Evolutionary conservation across 2,113 vertebrate genomes (phyloP).

Genomic region (Otolemur garnettii): DNA sequence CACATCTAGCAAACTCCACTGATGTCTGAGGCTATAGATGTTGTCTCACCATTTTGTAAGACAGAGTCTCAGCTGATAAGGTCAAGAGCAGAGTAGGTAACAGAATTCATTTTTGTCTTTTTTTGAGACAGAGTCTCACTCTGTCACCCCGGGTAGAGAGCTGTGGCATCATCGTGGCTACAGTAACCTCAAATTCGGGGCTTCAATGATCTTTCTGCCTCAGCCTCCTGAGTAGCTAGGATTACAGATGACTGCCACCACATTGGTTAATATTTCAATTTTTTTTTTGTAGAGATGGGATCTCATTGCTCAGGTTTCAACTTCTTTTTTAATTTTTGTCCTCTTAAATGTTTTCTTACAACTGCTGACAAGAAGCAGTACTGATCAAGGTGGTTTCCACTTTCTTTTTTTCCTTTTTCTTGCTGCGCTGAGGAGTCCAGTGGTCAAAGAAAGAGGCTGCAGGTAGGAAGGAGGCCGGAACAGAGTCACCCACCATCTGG

Average conservation of each 20-base stretch:
- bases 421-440: background rate
- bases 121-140: too few species aligned
- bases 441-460: constrained; percentile 1
- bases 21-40: background rate
- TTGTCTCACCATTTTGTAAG: background rate
- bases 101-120: background rate
- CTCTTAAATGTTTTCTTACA: constrained; percentile 49
- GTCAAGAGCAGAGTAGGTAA: background rate
- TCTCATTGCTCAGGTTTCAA: too few species aligned
- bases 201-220: too few species aligned
- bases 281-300: too few species aligned
- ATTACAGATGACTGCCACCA: too few species aligned
- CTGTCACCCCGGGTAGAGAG: too few species aligned
- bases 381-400: constrained; percentile 48
- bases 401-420: constrained; percentile 52
- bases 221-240: too few species aligned
- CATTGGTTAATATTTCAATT: too few species aligned
- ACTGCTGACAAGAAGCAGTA: constrained; percentile 19
- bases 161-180: too few species aligned
- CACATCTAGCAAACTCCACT: background rate
- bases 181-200: too few species aligned
- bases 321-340: background rate
- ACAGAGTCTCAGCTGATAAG: background rate
- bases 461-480: background rate
- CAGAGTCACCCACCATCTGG: background rate